Conservation (phyloP, 2,113 vertebrate species). For the Melanocharis versteri region DNA sequence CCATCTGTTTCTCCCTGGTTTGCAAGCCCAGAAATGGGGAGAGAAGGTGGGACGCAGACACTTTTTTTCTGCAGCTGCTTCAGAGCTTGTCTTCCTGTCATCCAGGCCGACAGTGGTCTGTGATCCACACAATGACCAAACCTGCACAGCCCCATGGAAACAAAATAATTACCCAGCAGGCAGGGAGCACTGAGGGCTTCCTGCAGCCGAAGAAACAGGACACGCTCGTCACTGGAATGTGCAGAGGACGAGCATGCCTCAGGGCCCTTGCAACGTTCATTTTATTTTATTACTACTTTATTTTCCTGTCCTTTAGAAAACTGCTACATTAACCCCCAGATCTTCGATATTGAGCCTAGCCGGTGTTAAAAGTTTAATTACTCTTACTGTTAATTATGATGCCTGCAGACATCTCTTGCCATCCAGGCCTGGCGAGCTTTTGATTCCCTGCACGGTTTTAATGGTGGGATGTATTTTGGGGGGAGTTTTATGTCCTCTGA, state of each 20-base stretch:
- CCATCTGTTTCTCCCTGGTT: slow-evolving; percentile 25
- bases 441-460: neutral
- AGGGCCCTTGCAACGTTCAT: neutral
- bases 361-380: slow-evolving; percentile 1
- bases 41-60: neutral
- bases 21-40: neutral
- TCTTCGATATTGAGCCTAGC: neutral
- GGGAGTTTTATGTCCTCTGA: neutral
- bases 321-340: slow-evolving; percentile 4
- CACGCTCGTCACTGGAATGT: neutral
- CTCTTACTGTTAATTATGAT: neutral
- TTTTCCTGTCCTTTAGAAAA: slow-evolving; percentile 37
- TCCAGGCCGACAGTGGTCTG: neutral
- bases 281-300: slow-evolving; percentile 9
- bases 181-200: neutral
- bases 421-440: neutral
- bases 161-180: neutral
- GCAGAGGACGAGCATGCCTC: neutral
- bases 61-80: neutral
- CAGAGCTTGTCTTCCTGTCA: neutral
- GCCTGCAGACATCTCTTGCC: neutral
- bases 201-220: neutral
- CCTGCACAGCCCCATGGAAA: neutral
- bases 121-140: neutral
- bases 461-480: neutral